These are phyloP conservation scores for Sebastes miniatus DNA, from an alignment of 2,797 vertebrate genomes.

Conservation along the genomic window DNA sequence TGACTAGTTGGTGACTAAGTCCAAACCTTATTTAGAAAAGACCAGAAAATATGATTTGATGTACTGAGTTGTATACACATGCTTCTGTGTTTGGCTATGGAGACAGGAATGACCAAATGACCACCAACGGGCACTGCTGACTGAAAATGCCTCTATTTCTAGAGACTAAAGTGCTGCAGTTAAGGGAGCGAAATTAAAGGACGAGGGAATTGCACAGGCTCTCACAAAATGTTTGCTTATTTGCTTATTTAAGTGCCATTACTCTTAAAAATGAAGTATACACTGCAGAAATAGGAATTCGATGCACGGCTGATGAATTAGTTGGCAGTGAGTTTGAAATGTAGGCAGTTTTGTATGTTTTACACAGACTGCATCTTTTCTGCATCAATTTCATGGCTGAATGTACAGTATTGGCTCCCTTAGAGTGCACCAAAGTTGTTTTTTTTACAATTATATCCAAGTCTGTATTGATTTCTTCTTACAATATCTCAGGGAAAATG, in stretches of 20 bases:
- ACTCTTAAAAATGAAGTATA: not conserved
- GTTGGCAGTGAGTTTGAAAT: not conserved
- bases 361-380: not conserved
- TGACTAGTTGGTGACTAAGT: not conserved
- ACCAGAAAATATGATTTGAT: not conserved
- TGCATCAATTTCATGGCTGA: not conserved
- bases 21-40: not conserved
- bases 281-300: not conserved
- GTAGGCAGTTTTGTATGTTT: constrained; percentile 1
- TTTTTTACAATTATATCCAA: not conserved
- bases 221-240: not conserved
- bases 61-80: not conserved
- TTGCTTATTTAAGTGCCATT: not conserved
- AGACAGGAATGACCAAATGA: not conserved
- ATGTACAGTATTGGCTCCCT: not conserved
- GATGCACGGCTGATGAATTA: constrained; percentile 8
- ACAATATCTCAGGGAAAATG: not conserved
- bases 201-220: not conserved
- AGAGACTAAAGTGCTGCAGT: not conserved
- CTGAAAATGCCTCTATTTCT: not conserved
- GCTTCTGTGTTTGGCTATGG: not conserved
- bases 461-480: not conserved
- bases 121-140: not conserved
- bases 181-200: not conserved
- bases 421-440: not conserved